Base-by-base conservation (phyloP, 2,888 invertebrate species). In the Phortica okadai region DNA sequence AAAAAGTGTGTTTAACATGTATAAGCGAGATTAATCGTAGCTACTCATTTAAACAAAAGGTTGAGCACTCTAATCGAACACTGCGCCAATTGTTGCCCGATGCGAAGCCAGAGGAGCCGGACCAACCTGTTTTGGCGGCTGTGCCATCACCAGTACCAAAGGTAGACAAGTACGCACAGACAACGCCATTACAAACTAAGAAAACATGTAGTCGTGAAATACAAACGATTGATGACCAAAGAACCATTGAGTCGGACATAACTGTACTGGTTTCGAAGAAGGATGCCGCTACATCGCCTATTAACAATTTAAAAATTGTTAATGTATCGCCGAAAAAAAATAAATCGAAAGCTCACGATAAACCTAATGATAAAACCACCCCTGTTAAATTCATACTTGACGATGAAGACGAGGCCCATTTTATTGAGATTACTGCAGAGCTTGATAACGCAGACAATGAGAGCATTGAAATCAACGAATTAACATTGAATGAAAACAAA, bases 1-100 rank as follows among this genome's bases (percentile, higher is more conserved):
- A 85, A 14, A 90, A 88, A 73, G 91, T 92, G 0, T 92, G 92
- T 73, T 80, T 90, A 0, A 80, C 82, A 6, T 92, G 92, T 77
- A 88, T 92, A 6, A 89, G 90, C 58, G 91, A 92, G 78, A 91
- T 92, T 3, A 91, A 91, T 82, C 89, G 89, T 3, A 91, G 91
- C 59, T 90, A 87, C 67, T 88, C 91, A 0, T 92, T 92, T 74
- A 92, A 91, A 80, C 87, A 90, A 11, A 91, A 90, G 77, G 92
- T 91, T 70, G 90, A 91, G 74, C 91, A 88, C 54, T 90, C 91
- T 0, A 90, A 90, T 54, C 84, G 87, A 44, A 90, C 91, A 0
- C 80, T 92, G 16, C 87, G 89, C 14, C 90, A 91, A 69, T 80
- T 91, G 73, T 70, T 92, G 14, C 87, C 86, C 2, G 82, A 88